A percentile compares a stretch with the other conserved stretches of the same genome.
These are phyloP conservation scores for Temnothorax longispinosus DNA, from an alignment of 1,140 invertebrate genomes.

Conservation along the genomic window DNA sequence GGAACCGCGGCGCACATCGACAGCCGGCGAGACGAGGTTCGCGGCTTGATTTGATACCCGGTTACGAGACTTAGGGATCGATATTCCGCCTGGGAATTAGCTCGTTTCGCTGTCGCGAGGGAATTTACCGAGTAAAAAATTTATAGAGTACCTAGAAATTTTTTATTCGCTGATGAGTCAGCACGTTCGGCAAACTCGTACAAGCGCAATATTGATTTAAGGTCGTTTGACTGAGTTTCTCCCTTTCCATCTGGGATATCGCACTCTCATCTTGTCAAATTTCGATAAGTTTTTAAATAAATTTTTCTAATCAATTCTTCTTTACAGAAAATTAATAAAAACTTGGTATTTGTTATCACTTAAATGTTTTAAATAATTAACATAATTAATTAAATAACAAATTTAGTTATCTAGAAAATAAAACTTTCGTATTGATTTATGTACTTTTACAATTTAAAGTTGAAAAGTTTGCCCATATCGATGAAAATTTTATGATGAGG, in stretches of 20 bases:
- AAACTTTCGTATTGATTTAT: background rate
- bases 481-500: slow-evolving; percentile 3
- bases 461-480: background rate
- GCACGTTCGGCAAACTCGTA: background rate
- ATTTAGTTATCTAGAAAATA: background rate
- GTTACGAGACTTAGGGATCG: background rate
- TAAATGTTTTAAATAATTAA: background rate
- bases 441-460: background rate
- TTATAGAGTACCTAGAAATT: background rate
- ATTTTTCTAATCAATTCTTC: background rate
- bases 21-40: slow-evolving; percentile 60
- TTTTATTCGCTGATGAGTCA: background rate
- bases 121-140: background rate
- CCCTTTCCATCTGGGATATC: background rate
- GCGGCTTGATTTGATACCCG: background rate
- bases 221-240: background rate
- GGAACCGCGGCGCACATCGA: slow-evolving; percentile 34
- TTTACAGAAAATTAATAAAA: background rate
- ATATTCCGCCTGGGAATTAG: background rate
- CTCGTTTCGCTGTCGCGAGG: background rate
- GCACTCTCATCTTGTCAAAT: background rate
- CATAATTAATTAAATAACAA: background rate
- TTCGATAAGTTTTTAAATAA: background rate
- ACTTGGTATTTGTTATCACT: background rate
- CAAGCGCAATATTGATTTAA: background rate